Evolutionary conservation across 2,888 invertebrate genomes (phyloP).

Genomic region (Andrena hattorfiana): DNA sequence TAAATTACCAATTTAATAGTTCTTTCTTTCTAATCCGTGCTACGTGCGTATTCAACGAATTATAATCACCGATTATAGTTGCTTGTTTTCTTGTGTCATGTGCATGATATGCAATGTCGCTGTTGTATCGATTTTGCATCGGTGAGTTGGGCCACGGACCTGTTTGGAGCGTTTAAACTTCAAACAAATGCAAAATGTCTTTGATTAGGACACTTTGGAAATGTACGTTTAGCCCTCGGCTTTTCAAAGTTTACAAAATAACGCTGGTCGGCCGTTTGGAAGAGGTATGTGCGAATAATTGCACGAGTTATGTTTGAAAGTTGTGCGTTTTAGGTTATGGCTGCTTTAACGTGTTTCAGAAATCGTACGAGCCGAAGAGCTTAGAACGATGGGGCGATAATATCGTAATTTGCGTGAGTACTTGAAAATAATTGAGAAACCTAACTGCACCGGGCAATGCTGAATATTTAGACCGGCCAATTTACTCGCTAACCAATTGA

Average conservation of each 20-base stretch:
- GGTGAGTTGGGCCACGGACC: neutral
- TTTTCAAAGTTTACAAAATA: conserved; percentile 89
- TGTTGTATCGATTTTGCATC: conserved; percentile 36
- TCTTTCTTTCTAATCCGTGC: conserved; percentile 1
- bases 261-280: conserved; percentile 85
- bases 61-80: conserved; percentile 11
- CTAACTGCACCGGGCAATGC: neutral
- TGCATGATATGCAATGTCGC: conserved; percentile 31
- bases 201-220: conserved; percentile 87
- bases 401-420: conserved; percentile 89
- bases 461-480: neutral
- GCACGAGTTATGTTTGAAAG: neutral
- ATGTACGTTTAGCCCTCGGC: conserved; percentile 90
- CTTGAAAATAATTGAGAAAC: neutral
- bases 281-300: conserved; percentile 84
- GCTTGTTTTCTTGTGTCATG: conserved; percentile 47
- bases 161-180: conserved; percentile 19
- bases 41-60: conserved; percentile 13
- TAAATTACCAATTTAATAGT: neutral
- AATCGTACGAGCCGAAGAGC: conserved; percentile 89
- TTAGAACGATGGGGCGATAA: conserved; percentile 91
- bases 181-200: conserved; percentile 78
- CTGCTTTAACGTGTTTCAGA: conserved; percentile 84
- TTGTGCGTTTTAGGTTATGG: conserved; percentile 43
- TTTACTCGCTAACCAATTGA: neutral